Evolutionary conservation across 2,797 vertebrate species (phyloP).

Genomic region (Trachops cirrhosus): DNA sequence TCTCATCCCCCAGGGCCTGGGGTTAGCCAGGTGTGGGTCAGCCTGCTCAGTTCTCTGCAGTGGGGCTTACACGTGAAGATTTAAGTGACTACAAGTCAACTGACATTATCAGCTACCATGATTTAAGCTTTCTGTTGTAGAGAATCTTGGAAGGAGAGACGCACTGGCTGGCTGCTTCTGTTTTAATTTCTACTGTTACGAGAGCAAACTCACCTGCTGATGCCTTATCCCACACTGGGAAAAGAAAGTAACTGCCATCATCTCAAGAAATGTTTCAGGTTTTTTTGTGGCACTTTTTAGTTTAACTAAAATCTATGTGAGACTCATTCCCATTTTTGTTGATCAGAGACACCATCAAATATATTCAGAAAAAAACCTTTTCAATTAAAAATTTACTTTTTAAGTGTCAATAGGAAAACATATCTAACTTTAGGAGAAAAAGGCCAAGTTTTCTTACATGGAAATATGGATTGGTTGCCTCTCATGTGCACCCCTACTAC

Average conservation of each 20-base stretch:
- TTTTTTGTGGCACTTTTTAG: background rate
- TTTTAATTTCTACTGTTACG: background rate
- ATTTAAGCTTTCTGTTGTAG: background rate
- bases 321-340: slow-evolving; percentile 14
- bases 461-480: background rate
- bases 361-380: background rate
- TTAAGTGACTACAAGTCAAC: background rate
- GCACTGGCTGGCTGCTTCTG: background rate
- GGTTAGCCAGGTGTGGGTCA: background rate
- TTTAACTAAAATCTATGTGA: slow-evolving; percentile 37
- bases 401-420: background rate
- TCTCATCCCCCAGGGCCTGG: background rate
- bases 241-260: slow-evolving; percentile 13
- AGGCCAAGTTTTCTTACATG: background rate
- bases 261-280: background rate
- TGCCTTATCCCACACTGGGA: background rate
- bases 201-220: slow-evolving; percentile 26
- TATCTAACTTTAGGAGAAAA: background rate
- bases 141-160: background rate
- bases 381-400: slow-evolving; percentile 1
- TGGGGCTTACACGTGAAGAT: background rate
- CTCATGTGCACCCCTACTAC: background rate
- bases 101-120: background rate
- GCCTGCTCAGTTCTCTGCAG: background rate
- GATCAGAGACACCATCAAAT: background rate